Evolutionary conservation across 2,797 vertebrate species (phyloP).

Genomic region (Poeciliopsis paucimaculata): DNA sequence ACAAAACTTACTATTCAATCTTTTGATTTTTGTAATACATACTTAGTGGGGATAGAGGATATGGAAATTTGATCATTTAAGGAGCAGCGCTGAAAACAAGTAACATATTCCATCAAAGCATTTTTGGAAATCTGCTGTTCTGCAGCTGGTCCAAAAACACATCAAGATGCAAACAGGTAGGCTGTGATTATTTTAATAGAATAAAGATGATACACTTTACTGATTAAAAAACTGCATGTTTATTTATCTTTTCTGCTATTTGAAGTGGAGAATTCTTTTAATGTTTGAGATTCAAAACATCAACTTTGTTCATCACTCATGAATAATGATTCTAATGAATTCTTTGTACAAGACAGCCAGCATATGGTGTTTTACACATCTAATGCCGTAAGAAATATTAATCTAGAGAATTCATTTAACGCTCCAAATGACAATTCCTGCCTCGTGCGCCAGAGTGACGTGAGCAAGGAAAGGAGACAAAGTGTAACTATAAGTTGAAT

Average conservation of each 20-base stretch:
- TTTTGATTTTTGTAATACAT: not conserved
- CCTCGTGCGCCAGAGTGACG: slow-evolving; percentile 38
- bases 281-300: slow-evolving; percentile 24
- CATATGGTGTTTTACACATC: slow-evolving; percentile 44
- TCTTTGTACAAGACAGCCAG: slow-evolving; percentile 40
- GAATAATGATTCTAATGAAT: slow-evolving; percentile 45
- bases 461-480: slow-evolving; percentile 11
- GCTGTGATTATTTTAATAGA: not conserved
- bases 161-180: not conserved
- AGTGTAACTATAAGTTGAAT: slow-evolving; percentile 23
- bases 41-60: not conserved
- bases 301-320: slow-evolving; percentile 28
- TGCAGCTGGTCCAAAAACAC: not conserved
- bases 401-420: slow-evolving; percentile 55
- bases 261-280: slow-evolving; percentile 5
- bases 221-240: not conserved
- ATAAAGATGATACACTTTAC: no score
- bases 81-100: not conserved
- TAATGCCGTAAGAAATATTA: slow-evolving; percentile 53
- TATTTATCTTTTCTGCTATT: not conserved
- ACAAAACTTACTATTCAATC: not conserved
- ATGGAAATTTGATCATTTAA: not conserved
- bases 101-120: not conserved
- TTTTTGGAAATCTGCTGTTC: not conserved
- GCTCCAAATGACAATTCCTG: slow-evolving; percentile 54